Evolutionary conservation across 2,797 vertebrate species (phyloP).

Genomic region (Orientallactaga sibirica): DNA sequence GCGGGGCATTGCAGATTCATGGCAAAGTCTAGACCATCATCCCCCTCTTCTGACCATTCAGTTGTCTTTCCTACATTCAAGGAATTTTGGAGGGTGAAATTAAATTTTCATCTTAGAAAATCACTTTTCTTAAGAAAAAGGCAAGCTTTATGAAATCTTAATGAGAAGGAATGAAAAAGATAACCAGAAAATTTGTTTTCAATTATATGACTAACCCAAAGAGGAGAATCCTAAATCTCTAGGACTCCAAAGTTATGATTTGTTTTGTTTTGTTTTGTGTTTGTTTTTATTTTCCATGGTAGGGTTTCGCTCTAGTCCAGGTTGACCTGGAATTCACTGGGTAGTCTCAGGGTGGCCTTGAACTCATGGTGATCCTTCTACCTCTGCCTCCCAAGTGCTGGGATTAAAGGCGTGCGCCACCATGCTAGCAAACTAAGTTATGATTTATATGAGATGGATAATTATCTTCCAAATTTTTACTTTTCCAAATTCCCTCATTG

Average conservation of each 20-base stretch:
- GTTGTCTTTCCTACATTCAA: background rate
- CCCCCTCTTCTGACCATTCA: background rate
- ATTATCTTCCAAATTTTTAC: conserved; percentile 2
- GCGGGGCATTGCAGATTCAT: background rate
- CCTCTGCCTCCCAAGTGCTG: too few species aligned
- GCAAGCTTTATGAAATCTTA: conserved; percentile 11
- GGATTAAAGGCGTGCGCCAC: too few species aligned
- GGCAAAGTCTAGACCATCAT: background rate
- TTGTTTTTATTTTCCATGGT: too few species aligned
- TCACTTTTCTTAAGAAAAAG: background rate
- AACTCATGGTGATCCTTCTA: too few species aligned
- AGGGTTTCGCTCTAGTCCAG: too few species aligned
- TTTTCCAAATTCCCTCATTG: background rate
- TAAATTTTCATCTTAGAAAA: background rate
- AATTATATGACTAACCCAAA: background rate
- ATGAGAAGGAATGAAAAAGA: background rate
- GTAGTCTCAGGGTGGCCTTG: too few species aligned
- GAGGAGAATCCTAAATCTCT: background rate
- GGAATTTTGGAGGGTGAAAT: background rate
- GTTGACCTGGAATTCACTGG: too few species aligned
- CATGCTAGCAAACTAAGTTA: background rate
- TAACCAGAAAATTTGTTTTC: background rate
- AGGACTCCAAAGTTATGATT: background rate
- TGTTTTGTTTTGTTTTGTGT: background rate
- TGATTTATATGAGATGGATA: background rate